These are phyloP conservation scores for Strigamia transsilvanica DNA, from an alignment of 2,888 invertebrate genomes.

Conservation along the genomic window DNA sequence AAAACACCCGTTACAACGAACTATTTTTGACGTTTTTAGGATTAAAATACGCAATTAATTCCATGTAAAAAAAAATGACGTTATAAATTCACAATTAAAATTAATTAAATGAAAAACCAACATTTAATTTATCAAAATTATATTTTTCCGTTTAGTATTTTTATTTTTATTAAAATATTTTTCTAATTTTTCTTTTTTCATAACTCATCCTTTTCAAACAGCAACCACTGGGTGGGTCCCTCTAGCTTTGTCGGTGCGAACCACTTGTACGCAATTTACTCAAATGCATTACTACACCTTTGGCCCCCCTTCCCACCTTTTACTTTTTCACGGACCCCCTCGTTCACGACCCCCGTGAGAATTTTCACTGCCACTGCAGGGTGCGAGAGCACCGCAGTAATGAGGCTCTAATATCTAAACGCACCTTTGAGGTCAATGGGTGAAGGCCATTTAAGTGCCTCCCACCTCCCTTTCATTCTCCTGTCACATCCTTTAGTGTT, in stretches of 20 bases:
- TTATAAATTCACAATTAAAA: no score
- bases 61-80: no score
- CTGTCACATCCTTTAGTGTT: slow-evolving; percentile 41
- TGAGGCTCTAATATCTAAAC: slow-evolving; percentile 49
- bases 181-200: not conserved
- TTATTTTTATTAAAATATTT: no score
- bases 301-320: not conserved
- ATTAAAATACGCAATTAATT: no score
- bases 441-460: slow-evolving; percentile 42
- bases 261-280: slow-evolving; percentile 35
- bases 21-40: no score
- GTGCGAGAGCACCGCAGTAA: slow-evolving; percentile 40
- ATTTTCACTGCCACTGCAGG: slow-evolving; percentile 37
- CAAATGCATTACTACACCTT: slow-evolving; percentile 27
- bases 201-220: slow-evolving; percentile 17
- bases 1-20: no score
- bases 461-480: slow-evolving; percentile 46
- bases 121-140: no score
- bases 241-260: slow-evolving; percentile 23
- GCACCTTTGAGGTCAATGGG: slow-evolving; percentile 42
- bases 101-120: no score
- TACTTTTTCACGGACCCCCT: slow-evolving; percentile 42
- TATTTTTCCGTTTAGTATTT: no score
- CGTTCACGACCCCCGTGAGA: slow-evolving; percentile 48
- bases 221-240: slow-evolving; percentile 1